A percentile compares a stretch with the other conserved stretches of the same genome.
Evolutionary conservation across 2,113 vertebrate genomes (phyloP).

Genomic region (Arvicanthis niloticus): DNA sequence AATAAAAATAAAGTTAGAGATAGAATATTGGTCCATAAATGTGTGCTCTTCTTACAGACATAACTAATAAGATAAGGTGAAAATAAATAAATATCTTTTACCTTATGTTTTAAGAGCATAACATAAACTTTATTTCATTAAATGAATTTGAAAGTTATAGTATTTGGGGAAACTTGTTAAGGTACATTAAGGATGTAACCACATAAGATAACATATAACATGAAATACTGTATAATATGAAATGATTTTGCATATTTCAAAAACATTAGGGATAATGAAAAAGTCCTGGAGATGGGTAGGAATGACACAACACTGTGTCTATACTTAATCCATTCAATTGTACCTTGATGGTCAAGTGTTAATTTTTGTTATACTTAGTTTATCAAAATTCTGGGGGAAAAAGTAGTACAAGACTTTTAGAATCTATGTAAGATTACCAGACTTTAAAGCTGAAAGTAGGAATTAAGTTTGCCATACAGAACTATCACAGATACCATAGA

Average conservation of each 20-base stretch:
- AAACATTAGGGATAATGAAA: neutral
- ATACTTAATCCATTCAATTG: neutral
- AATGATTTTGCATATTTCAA: conserved; percentile 19
- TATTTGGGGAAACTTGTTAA: conserved; percentile 26
- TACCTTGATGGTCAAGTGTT: neutral
- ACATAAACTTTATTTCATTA: conserved; percentile 28
- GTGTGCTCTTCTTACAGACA: neutral
- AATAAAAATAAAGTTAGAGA: neutral
- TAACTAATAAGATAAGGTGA: neutral
- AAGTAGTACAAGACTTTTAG: neutral
- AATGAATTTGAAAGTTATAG: conserved; percentile 36
- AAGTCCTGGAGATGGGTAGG: neutral
- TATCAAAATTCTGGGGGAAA: neutral
- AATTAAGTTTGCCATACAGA: neutral
- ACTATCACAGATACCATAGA: neutral
- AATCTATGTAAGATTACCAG: neutral
- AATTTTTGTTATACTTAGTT: conserved; percentile 28
- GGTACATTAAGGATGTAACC: conserved; percentile 26
- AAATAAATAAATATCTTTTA: conserved; percentile 46
- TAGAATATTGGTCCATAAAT: neutral
- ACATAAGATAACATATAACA: neutral
- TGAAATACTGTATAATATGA: neutral
- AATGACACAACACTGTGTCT: neutral
- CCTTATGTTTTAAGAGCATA: neutral
- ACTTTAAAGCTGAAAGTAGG: conserved; percentile 3